Evolutionary conservation across 2,797 vertebrate genomes (phyloP).

Genomic region (Nothura maculosa): DNA sequence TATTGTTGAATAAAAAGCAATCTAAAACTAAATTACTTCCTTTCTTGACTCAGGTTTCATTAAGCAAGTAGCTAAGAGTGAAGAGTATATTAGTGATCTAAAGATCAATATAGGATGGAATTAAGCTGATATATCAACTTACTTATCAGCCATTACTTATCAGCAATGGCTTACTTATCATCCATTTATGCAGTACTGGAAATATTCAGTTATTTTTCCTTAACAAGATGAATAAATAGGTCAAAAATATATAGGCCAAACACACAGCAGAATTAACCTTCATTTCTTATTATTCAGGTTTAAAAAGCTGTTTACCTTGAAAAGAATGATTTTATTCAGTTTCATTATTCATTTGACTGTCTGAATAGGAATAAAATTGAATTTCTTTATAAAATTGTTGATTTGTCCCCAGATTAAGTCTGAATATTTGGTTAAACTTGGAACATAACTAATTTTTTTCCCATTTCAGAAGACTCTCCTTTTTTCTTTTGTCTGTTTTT

Average conservation of each 20-base stretch:
- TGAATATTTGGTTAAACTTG: slow-evolving; percentile 33
- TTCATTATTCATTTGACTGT: not conserved
- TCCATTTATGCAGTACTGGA: not conserved
- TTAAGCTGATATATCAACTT: not conserved
- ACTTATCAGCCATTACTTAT: not conserved
- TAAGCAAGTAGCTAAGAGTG: not conserved
- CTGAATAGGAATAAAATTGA: not conserved
- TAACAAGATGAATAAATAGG: not conserved
- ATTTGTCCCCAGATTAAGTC: slow-evolving; percentile 29
- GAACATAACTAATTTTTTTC: not conserved
- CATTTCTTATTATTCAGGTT: not conserved
- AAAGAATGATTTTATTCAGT: not conserved
- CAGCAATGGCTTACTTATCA: not conserved
- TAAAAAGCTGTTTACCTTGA: not conserved
- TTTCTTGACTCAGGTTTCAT: not conserved
- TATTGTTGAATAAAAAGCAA: not conserved
- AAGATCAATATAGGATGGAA: not conserved
- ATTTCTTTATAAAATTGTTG: slow-evolving; percentile 18
- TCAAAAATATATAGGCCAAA: not conserved
- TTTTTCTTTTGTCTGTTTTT: not conserved
- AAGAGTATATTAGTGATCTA: not conserved
- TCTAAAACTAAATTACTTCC: not conserved
- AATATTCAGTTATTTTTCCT: not conserved
- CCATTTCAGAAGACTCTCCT: not conserved
- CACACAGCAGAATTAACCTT: not conserved